Evolutionary conservation across 2,888 invertebrate species (phyloP).

Genomic region (Drosophila diplacantha): DNA sequence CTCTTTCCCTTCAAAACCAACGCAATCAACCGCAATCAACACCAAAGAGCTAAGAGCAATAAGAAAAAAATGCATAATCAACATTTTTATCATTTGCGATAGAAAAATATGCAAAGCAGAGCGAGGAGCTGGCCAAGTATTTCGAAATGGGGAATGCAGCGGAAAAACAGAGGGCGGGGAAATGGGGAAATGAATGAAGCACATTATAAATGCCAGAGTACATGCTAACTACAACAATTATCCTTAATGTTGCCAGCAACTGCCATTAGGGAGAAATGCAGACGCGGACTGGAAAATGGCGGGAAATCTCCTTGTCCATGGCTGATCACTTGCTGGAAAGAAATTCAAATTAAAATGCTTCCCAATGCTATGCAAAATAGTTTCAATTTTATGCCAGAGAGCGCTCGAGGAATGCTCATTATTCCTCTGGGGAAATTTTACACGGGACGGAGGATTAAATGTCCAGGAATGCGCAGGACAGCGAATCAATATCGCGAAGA

Average conservation of each 20-base stretch:
- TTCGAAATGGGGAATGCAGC: conserved; percentile 35
- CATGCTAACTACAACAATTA: conserved; percentile 71
- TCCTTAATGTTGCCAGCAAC: conserved; percentile 71
- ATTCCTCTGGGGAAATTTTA: conserved; percentile 40
- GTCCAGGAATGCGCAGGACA: conserved; percentile 26
- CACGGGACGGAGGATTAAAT: conserved; percentile 13
- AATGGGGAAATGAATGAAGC: conserved; percentile 66
- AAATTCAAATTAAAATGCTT: conserved; percentile 73
- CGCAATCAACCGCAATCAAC: conserved; percentile 70
- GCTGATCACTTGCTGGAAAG: conserved; percentile 66
- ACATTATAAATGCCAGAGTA: conserved; percentile 73
- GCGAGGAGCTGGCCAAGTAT: conserved; percentile 34
- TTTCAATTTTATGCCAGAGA: conserved; percentile 67
- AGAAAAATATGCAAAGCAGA: conserved; percentile 60
- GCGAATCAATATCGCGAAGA: conserved; percentile 38
- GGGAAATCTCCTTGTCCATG: conserved; percentile 36
- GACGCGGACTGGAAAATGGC: not conserved
- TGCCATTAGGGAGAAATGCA: conserved; percentile 56
- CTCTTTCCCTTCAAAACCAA: conserved; percentile 10
- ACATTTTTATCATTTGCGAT: conserved; percentile 62
- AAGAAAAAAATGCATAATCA: conserved; percentile 66
- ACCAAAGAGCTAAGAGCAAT: conserved; percentile 58
- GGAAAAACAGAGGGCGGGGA: conserved; percentile 4
- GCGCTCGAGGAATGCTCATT: conserved; percentile 68
- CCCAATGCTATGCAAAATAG: conserved; percentile 70